Evolutionary conservation across 2,797 vertebrate genomes (phyloP), one percentile per base, ranked within the genome.

Genomic region (Taenioides sp.): DNA sequence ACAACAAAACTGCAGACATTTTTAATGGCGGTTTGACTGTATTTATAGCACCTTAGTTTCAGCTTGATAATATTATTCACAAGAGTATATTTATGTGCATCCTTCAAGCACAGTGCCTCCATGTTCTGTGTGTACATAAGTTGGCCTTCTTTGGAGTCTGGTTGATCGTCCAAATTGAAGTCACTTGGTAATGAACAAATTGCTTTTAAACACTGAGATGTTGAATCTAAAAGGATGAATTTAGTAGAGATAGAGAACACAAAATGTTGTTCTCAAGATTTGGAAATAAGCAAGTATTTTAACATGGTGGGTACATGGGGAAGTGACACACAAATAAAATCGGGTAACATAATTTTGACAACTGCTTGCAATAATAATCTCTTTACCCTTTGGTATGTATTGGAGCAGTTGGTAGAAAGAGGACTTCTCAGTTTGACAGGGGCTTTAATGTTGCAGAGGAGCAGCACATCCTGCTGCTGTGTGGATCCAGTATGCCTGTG

Each of bases 401-500:
- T 59, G 12, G 27, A 59, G 4, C 23, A 59, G 55, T 64, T 47
- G 62, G 22, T 37, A 37, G 37, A 47, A 18, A 65, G 14, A 65
- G 14, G 63, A 47, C 37, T 25, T 25, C 16, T 49, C 23, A 10
- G 23, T 50, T 11, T 27, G 43, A 34, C 62, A 81, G 67, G 77
- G 76, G 75, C 64, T 70, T 73, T 72, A 69, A 47, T 69, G 74
- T 81, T 76, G 68, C n/a, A 68, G 43, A 31, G 71, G 34, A 60
- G 79, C 69, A 69, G 64, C 68, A 71, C 47, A 71, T 84, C 79
- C 79, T 71, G 72, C 47, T 71, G 77, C 80, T 82, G 70, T 80
- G 81, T 80, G 71, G 76, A 79, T 84, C 81, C 80, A 74, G 55
- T 55, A 65, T 70, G 63, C 72, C 50, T 75, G 50, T 20, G 20